A percentile compares a stretch with the other conserved stretches of the same genome.
Conservation (phyloP, 2,888 invertebrate species). For the Cheilosia pagana region DNA sequence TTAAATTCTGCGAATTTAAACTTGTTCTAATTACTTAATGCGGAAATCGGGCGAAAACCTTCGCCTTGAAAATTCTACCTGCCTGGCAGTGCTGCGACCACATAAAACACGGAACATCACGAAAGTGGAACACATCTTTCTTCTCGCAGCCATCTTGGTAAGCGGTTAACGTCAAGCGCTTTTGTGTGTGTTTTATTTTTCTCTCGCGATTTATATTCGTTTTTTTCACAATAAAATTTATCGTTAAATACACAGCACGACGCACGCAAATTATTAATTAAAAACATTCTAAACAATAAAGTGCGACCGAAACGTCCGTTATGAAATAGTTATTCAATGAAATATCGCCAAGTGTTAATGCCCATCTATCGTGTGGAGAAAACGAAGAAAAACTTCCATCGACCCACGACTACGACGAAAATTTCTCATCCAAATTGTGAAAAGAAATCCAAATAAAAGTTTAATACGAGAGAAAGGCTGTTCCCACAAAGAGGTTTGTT, state of each 20-base stretch:
- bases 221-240: conserved; percentile 64
- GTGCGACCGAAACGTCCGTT: conserved; percentile 40
- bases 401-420: conserved; percentile 59
- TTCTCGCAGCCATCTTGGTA: conserved; percentile 66
- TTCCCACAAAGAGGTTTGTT: conserved; percentile 41
- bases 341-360: conserved; percentile 37
- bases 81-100: conserved; percentile 41
- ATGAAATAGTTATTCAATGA: conserved; percentile 60
- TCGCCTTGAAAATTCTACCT: not conserved
- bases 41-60: not conserved
- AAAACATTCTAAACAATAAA: conserved; percentile 34
- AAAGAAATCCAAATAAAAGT: conserved; percentile 13
- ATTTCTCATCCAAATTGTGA: conserved; percentile 53
- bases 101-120: conserved; percentile 16
- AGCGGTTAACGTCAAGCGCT: conserved; percentile 71
- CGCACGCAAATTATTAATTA: conserved; percentile 49
- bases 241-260: conserved; percentile 49
- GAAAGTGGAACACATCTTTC: conserved; percentile 63
- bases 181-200: conserved; percentile 73
- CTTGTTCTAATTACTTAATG: not conserved
- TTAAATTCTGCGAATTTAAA: not conserved
- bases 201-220: conserved; percentile 66
- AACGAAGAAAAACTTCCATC: conserved; percentile 54
- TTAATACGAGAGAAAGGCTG: conserved; percentile 2
- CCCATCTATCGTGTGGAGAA: conserved; percentile 33